Evolutionary conservation across 1,140 invertebrate species (phyloP).

Genomic region (Anastrepha ludens): DNA sequence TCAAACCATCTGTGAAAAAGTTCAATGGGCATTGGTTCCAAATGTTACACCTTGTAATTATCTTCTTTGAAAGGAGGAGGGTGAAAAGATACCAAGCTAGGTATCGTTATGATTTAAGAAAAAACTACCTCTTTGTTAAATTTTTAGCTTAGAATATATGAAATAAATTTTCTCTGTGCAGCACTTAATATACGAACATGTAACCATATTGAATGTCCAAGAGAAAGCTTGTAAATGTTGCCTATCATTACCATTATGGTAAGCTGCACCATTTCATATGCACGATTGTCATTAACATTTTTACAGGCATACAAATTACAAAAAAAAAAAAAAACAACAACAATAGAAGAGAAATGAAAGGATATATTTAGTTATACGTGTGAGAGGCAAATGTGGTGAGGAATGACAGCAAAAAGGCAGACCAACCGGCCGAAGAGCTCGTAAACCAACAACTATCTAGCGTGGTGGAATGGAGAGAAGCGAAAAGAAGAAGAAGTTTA

Average conservation of each 20-base stretch:
- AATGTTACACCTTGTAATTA: no score
- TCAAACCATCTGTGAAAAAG: no score
- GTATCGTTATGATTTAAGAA: no score
- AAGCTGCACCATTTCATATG: slow-evolving; percentile 42
- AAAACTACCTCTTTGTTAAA: no score
- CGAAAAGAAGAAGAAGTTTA: background rate
- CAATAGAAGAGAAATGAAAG: background rate
- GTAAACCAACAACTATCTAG: background rate
- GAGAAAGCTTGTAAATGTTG: slow-evolving; percentile 44
- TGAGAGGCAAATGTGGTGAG: background rate
- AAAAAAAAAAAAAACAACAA: background rate
- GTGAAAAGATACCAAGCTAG: no score
- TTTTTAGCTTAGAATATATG: no score
- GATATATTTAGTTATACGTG: background rate
- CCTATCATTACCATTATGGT: slow-evolving; percentile 39
- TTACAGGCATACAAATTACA: slow-evolving; percentile 38
- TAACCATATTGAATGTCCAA: slow-evolving; percentile 40
- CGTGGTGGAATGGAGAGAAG: background rate
- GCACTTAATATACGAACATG: background rate
- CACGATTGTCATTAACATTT: slow-evolving; percentile 51
- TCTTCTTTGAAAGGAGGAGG: no score
- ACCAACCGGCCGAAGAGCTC: background rate
- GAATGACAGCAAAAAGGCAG: slow-evolving; percentile 39
- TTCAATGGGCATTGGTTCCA: no score
- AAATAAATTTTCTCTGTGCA: slow-evolving; percentile 1